phyloP scores from a whole-genome alignment of 2,888 invertebrate genomes.

The Drosophila neotestacea region DNA sequence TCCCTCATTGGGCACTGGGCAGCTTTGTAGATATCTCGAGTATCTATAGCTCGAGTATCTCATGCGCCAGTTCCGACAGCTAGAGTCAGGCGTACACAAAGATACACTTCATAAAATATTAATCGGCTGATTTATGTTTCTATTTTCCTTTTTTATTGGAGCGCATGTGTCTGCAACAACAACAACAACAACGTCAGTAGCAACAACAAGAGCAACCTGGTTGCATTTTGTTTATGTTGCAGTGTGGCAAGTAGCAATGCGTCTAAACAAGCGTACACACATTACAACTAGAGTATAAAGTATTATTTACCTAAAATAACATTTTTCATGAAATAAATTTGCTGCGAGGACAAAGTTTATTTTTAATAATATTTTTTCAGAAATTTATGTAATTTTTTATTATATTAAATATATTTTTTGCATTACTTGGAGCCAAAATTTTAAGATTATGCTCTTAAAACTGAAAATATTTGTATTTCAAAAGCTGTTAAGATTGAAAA shows the following conservation, averaged over 20 bases:
- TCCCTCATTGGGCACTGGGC: constrained; percentile 33
- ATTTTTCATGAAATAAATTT: neutral
- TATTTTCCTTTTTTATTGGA: constrained; percentile 76
- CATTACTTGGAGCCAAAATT: no score
- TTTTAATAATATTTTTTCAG: no score
- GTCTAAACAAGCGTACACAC: constrained; percentile 60
- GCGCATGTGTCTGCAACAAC: constrained; percentile 48
- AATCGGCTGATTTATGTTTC: constrained; percentile 80
- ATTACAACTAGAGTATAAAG: constrained; percentile 23
- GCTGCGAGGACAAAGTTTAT: neutral
- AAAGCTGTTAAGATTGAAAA: no score
- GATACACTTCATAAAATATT: constrained; percentile 82
- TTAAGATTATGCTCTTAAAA: no score
- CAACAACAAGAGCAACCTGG: constrained; percentile 12
- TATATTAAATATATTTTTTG: no score
- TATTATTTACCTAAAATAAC: neutral
- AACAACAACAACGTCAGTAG: constrained; percentile 10
- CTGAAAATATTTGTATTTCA: no score
- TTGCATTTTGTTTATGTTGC: constrained; percentile 58
- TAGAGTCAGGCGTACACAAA: constrained; percentile 46
- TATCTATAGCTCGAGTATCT: constrained; percentile 40
- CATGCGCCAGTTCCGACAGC: constrained; percentile 26
- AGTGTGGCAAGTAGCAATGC: constrained; percentile 50
- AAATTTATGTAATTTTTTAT: no score
- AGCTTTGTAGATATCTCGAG: constrained; percentile 36